phyloP scores from a whole-genome alignment of 1,140 invertebrate genomes.

The Drosophila bifasciata region DNA sequence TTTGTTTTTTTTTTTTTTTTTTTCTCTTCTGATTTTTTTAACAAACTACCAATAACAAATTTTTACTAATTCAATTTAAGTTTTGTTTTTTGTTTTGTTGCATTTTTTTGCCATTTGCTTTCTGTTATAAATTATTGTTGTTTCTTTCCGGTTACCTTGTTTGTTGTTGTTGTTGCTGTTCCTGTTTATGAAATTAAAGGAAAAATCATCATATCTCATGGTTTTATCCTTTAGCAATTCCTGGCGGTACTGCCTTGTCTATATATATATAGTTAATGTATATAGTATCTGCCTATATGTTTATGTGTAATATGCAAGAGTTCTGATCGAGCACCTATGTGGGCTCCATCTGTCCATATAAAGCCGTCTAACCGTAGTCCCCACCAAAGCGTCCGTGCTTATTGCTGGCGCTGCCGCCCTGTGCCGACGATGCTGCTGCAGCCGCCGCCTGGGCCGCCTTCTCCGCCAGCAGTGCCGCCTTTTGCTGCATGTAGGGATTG shows the following conservation, averaged over 20 bases:
- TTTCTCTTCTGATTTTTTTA: slow-evolving; percentile 59
- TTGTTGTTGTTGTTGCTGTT: slow-evolving; percentile 37
- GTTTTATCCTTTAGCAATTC: slow-evolving; percentile 68
- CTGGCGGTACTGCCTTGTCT: slow-evolving; percentile 67
- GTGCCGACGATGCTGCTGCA: slow-evolving; percentile 45
- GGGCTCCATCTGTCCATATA: not conserved
- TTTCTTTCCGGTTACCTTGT: slow-evolving; percentile 77
- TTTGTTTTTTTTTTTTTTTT: slow-evolving; percentile 27
- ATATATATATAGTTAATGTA: slow-evolving; percentile 51
- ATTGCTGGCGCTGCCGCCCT: slow-evolving; percentile 38
- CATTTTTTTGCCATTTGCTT: slow-evolving; percentile 27
- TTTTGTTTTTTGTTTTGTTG: slow-evolving; percentile 42
- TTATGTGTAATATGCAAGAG: slow-evolving; percentile 66
- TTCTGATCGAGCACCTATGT: slow-evolving; percentile 4
- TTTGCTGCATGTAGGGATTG: slow-evolving; percentile 77
- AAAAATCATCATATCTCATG: slow-evolving; percentile 18
- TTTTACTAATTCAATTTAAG: slow-evolving; percentile 79
- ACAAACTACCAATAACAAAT: slow-evolving; percentile 83
- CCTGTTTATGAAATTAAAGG: slow-evolving; percentile 63
- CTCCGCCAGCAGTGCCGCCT: slow-evolving; percentile 66
- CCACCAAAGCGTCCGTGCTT: slow-evolving; percentile 70
- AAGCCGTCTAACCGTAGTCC: slow-evolving; percentile 58
- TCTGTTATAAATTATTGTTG: slow-evolving; percentile 72
- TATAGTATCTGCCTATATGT: slow-evolving; percentile 43
- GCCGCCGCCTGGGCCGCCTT: slow-evolving; percentile 66